Percentiles rank a stretch among this genome's conserved stretches.
Evolutionary conservation across 1,140 invertebrate genomes (phyloP).

Genomic region (Aplysia californica): DNA sequence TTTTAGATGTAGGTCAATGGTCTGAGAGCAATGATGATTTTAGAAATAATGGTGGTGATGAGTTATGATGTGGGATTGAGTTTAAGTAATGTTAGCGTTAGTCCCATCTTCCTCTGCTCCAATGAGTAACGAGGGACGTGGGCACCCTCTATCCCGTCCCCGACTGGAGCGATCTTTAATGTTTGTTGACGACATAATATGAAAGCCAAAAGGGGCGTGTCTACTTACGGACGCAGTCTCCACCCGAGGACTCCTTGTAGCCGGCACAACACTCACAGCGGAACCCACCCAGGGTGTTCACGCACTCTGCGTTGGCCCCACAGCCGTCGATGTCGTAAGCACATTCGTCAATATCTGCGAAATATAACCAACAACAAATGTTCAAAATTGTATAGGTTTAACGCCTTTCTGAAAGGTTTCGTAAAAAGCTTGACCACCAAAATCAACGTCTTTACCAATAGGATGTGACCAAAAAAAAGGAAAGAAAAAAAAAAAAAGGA

Average conservation of each 20-base stretch:
- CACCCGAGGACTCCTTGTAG: slow-evolving; percentile 3
- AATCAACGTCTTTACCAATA: too few species aligned
- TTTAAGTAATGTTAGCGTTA: not conserved
- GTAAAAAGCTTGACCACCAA: too few species aligned
- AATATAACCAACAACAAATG: too few species aligned
- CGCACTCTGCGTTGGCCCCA: slow-evolving; percentile 13
- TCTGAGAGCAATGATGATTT: too few species aligned
- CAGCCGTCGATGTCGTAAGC: slow-evolving; percentile 3
- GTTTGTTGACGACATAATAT: too few species aligned
- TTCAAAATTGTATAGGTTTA: too few species aligned
- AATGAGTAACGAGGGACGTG: not conserved
- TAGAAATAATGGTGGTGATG: not conserved
- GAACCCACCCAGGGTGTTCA: slow-evolving; percentile 24
- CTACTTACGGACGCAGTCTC: slow-evolving; percentile 22
- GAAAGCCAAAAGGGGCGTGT: too few species aligned
- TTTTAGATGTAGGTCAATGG: too few species aligned
- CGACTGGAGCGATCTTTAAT: not conserved
- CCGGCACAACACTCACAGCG: slow-evolving; percentile 29
- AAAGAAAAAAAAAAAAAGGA: too few species aligned
- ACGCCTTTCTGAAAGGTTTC: too few species aligned
- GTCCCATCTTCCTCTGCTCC: not conserved
- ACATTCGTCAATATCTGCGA: slow-evolving; percentile 30
- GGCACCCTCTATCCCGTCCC: not conserved
- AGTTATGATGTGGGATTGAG: not conserved
- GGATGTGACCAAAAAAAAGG: too few species aligned